Base-by-base conservation (phyloP, 2,113 vertebrate species). In the Nicator chloris region DNA sequence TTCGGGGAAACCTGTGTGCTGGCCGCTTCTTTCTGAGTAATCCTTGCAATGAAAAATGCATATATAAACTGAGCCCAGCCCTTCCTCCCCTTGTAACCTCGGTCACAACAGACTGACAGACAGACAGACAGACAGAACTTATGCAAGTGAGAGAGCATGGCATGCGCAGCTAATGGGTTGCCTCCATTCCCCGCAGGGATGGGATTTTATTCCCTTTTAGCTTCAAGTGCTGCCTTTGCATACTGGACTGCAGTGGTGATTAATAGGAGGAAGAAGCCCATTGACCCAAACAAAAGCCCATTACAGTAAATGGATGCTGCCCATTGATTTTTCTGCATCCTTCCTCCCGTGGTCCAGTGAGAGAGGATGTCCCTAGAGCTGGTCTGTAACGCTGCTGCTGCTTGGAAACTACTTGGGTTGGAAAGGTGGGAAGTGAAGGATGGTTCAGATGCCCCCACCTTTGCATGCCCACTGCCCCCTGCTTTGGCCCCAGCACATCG, bases 251-350 rank as follows among this genome's bases (percentile, higher is more conserved):
- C 54, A 71, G 69, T 2, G 3, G 30, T 96, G 94, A 98, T 92
- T 96, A 96, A 97, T 23, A 91, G 86, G 59, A 95, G 68, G 95
- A 93, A 91, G 87, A 82, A 96, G 80, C 63, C 61, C 84, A 51
- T 47, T 91, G 93, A 94, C 89, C 89, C 87, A 94, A 76, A 79
- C 49, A 47, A 61, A 93, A 97, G 93, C 53, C 81, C 89, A 82
- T 95, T 92, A 87, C 81, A 76, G 94, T 69, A 95, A 95, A 76
- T 66, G 78, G 87, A 86, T 6, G 4, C 61, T 94, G 59, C 50
- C 50, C 37, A 54, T 95, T 76, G 81, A 90, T 87, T 85, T 90
- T 14, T 1, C 47, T 49, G 35, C 13, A 8, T 75, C 78, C 87
- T 95, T 93, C 73, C 73, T 93, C 63, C 70, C 0, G 0, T 31